Conservation (phyloP, 1,140 invertebrate genomes). For the Bicyclus anynana region DNA sequence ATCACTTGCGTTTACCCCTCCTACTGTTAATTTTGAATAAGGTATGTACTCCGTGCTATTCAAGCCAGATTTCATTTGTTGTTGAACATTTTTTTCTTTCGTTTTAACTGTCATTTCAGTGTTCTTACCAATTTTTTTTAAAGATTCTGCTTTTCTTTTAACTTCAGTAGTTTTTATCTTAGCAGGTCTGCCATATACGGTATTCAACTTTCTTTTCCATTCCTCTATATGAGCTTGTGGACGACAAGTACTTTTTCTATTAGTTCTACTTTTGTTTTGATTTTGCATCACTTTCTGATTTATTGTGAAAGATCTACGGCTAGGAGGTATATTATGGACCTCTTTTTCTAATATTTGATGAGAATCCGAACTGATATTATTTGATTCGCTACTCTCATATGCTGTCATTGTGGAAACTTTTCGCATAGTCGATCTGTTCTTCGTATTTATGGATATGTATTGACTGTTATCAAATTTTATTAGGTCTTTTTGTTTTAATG, state of each 20-base stretch:
- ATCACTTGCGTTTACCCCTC: conserved; percentile 62
- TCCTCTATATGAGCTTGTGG: conserved; percentile 38
- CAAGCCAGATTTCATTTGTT: conserved; percentile 21
- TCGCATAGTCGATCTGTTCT: conserved; percentile 30
- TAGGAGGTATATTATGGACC: not conserved
- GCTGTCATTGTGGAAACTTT: conserved; percentile 57
- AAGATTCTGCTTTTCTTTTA: conserved; percentile 18
- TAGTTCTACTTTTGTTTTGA: conserved; percentile 10
- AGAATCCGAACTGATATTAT: conserved; percentile 38
- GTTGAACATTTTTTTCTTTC: conserved; percentile 24
- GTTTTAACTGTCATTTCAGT: conserved; percentile 13
- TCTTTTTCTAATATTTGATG: conserved; percentile 6
- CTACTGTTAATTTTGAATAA: conserved; percentile 70
- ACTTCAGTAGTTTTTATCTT: conserved; percentile 29
- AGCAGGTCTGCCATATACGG: conserved; percentile 45
- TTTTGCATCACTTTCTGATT: conserved; percentile 16
- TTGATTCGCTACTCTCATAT: conserved; percentile 56
- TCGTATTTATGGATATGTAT: conserved; percentile 2
- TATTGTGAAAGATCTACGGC: not conserved
- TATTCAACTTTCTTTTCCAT: conserved; percentile 57
- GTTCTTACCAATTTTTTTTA: conserved; percentile 11
- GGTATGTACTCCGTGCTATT: conserved; percentile 71
- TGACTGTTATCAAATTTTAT: conserved; percentile 14
- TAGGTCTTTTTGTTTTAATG: conserved; percentile 1
- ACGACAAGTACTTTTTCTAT: conserved; percentile 14